A percentile compares a stretch with the other conserved stretches of the same genome.
phyloP scores from a whole-genome alignment of 2,113 vertebrate species.

The Fregata magnificens region DNA sequence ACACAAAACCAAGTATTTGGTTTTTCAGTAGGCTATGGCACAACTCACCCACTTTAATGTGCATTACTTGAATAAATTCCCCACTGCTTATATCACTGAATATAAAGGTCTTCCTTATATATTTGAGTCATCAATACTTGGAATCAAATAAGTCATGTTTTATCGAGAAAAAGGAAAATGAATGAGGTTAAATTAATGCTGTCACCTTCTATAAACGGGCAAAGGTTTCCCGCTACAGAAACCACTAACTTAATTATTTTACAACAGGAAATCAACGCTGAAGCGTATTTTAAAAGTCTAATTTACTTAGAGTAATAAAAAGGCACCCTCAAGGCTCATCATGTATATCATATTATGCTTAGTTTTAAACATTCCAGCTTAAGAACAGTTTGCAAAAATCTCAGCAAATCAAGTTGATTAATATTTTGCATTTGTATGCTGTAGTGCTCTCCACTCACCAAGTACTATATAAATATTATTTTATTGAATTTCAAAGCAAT shows the following conservation, averaged over 20 bases:
- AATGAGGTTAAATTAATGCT: conserved; percentile 40
- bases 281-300: conserved; percentile 22
- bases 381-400: not conserved
- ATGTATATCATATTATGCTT: not conserved
- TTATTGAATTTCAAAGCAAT: conserved; percentile 30
- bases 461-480: conserved; percentile 24
- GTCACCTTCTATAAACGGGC: conserved; percentile 14
- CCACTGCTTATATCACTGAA: not conserved
- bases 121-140: conserved; percentile 9
- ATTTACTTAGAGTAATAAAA: conserved; percentile 54
- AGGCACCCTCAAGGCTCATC: conserved; percentile 18
- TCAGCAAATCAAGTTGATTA: not conserved
- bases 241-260: conserved; percentile 25
- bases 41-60: not conserved
- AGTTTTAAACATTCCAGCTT: conserved; percentile 1
- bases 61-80: not conserved
- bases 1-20: not conserved
- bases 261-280: not conserved
- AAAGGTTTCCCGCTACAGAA: conserved; percentile 5
- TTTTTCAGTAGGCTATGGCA: not conserved
- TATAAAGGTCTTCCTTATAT: not conserved
- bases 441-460: not conserved
- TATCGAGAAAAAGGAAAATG: not conserved
- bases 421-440: not conserved
- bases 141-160: not conserved